Evolutionary conservation across 2,888 invertebrate species (phyloP), one percentile per base, ranked within the genome.

Genomic region (Oconnorella tubifera): DNA sequence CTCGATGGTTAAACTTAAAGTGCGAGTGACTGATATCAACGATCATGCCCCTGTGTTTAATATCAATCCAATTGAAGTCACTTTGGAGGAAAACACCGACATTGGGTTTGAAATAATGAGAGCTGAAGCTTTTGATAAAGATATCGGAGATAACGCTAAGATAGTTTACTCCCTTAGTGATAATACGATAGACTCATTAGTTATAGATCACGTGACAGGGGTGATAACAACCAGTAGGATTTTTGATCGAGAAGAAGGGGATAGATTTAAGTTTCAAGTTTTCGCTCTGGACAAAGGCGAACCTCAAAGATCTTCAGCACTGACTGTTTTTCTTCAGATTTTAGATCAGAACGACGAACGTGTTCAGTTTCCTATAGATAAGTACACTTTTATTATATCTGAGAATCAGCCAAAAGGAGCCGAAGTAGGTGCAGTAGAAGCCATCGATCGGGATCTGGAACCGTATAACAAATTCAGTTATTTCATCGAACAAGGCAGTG

Each of bases 71-170:
- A 53, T 67, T 48, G 64, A 61, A n/a, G 69, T 70, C 2, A 60
- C 53, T 2, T 58, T 72, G n/a, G 32, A 25, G 25, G 72, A 72
- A 59, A 71, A 71, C 56, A 29, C 58, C 6, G 60, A 67, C 2
- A 10, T 62, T 2, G 55, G 58, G 31, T 65, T 55, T n/a, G 66
- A 53, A 19, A 56, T 72, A 1, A 33, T 62, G 32, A 57, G 62
- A 23, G 69, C 72, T 3, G 59, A 69, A 19, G 73, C 73, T 6
- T 55, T 53, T 1, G 73, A 73, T 59, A 57, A 50, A 14, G 73
- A 73, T 57, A 61, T 59, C 14, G 73, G 71, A 10, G 10, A 59
- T 1, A 71, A 73, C 48, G 73, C 71, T 1, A 25, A 65, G 49
- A 67, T 73, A 10, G 48, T 33, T 25, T 73, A 73, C 63, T 23